Conservation (phyloP, 2,888 invertebrate species). For the Catocala fraxini region DNA sequence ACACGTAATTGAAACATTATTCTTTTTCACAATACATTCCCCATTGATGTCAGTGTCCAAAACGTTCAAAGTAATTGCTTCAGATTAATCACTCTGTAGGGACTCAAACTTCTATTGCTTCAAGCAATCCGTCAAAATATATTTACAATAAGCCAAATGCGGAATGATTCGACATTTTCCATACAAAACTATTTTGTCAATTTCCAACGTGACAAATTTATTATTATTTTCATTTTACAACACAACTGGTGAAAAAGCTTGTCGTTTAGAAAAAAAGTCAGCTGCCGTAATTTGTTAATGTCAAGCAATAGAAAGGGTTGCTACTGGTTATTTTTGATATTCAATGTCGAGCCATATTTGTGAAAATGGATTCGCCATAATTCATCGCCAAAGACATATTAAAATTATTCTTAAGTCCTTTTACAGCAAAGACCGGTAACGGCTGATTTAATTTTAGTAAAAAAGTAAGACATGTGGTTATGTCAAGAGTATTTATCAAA, state of each 20-base stretch:
- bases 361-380: too few species aligned
- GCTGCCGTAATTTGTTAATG: conserved; percentile 38
- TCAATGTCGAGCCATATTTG: too few species aligned
- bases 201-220: conserved; percentile 9
- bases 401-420: background rate
- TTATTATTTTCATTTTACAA: conserved; percentile 16
- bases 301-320: conserved; percentile 36
- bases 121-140: conserved; percentile 45
- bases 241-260: conserved; percentile 9
- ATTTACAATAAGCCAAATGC: conserved; percentile 42
- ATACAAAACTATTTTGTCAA: conserved; percentile 43
- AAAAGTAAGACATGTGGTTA: too few species aligned
- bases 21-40: conserved; percentile 21
- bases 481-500: too few species aligned
- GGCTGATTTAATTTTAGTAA: too few species aligned
- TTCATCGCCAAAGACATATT: background rate
- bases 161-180: conserved; percentile 40
- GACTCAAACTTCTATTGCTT: conserved; percentile 16
- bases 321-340: background rate
- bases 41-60: conserved; percentile 25
- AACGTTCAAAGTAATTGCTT: conserved; percentile 40
- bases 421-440: too few species aligned
- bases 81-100: conserved; percentile 49
- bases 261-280: conserved; percentile 28
- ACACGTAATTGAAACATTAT: conserved; percentile 34